Evolutionary conservation across 2,888 invertebrate genomes (phyloP), one percentile per base, ranked within the genome.

Genomic region (Isoperla grammatica): DNA sequence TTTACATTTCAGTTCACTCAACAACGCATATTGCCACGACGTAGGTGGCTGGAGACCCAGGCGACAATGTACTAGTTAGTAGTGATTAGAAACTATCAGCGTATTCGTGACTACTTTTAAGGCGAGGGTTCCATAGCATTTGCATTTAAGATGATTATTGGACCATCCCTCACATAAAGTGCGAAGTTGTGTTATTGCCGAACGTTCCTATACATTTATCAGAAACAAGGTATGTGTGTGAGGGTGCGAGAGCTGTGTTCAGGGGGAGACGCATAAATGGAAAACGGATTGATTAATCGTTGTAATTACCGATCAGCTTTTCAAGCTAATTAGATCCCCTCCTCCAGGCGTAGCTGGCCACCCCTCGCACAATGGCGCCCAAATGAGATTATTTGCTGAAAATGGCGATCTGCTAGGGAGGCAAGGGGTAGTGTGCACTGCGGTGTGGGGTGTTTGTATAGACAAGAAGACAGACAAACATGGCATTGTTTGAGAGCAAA

Each of bases 231-330:
- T n/a, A 46, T 20, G 12, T n/a, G 20, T 22, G 17, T 20, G 46
- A 46, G 20, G 46, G 11, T 46, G 20, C 22, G 46, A 9, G 20
- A 22, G 46, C 20, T 46, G 42, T 42, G 42, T 42, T 13, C 19
- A 19, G 20, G 37, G 17, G 40, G 39, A 15, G 53, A 15, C 17
- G 40, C 71, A 72, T 73, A 74, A 75, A 75, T 75, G 75, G 75
- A 75, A 75, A 75, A 73, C 74, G 75, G 75, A 76, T 76, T 63
- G 63, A 79, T 78, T 78, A 78, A 79, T 79, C 76, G 77, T 72
- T 73, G 77, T 77, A 78, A 78, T 79, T 78, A 79, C 77, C 73
- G 76, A 76, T 77, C 76, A 74, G 74, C 66, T 68, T 64, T 67
- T 66, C 65, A 64, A 65, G 68, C 69, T 69, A 70, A 69, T 70